phyloP scores from a whole-genome alignment of 2,113 vertebrate species.

The Cebidichthys violaceus region DNA sequence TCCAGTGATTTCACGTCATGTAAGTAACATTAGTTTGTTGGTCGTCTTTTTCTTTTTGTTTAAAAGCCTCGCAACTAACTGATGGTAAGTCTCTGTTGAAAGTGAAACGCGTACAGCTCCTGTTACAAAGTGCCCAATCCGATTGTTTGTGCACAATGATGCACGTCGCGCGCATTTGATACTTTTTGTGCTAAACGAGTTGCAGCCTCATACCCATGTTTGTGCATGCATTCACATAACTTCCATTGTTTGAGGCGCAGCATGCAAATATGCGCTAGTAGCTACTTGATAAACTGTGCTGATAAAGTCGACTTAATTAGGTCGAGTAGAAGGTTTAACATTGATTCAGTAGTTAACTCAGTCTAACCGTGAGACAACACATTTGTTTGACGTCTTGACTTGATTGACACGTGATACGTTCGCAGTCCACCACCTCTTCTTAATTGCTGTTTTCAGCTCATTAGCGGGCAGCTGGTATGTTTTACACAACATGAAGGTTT shows the following conservation, averaged over 20 bases:
- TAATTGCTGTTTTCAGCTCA: background rate
- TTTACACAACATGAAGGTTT: background rate
- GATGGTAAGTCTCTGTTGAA: background rate
- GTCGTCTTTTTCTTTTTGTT: background rate
- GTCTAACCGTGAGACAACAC: background rate
- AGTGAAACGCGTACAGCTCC: constrained; percentile 15
- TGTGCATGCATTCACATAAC: background rate
- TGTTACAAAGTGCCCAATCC: background rate
- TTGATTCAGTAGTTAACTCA: background rate
- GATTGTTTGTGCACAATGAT: constrained; percentile 39
- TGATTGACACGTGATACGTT: background rate
- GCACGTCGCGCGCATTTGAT: constrained; percentile 35
- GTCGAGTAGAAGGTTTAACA: background rate
- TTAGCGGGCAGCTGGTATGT: background rate
- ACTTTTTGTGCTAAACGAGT: constrained; percentile 9
- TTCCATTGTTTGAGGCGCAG: constrained; percentile 6
- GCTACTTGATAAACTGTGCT: background rate
- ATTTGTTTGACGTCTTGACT: background rate
- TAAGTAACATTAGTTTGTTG: background rate
- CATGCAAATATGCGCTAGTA: constrained; percentile 27
- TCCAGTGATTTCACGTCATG: constrained; percentile 20
- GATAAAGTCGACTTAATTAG: background rate
- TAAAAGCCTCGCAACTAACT: background rate
- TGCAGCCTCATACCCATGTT: constrained; percentile 6
- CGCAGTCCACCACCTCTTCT: background rate